A percentile compares a stretch with the other conserved stretches of the same genome.
These are phyloP conservation scores for Vanessa tameamea DNA, from an alignment of 1,140 invertebrate genomes.

Conservation along the genomic window DNA sequence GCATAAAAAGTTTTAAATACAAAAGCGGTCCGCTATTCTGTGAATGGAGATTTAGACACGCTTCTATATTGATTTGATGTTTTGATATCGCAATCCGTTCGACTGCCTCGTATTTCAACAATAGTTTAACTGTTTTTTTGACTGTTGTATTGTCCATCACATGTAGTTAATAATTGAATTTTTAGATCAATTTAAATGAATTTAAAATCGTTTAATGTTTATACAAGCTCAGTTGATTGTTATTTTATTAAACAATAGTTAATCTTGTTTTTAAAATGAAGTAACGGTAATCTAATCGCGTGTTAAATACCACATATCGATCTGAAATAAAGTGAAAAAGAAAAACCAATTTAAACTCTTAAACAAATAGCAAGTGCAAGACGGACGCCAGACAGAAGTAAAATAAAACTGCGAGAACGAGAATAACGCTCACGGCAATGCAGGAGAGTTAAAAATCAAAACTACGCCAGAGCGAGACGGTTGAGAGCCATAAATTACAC, in stretches of 20 bases:
- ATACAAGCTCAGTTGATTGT: too few relatives aligned
- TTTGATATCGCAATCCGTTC: slow-evolving; percentile 68
- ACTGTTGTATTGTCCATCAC: slow-evolving; percentile 30
- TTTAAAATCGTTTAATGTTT: too few relatives aligned
- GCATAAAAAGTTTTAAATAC: slow-evolving; percentile 34
- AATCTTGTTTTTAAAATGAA: not conserved
- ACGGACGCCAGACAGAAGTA: slow-evolving; percentile 73
- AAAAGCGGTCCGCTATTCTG: slow-evolving; percentile 54
- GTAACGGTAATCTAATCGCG: not conserved
- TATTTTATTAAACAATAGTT: too few relatives aligned
- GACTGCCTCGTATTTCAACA: slow-evolving; percentile 67
- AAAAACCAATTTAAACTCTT: slow-evolving; percentile 69
- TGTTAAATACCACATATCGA: slow-evolving; percentile 7
- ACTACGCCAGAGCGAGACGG: slow-evolving; percentile 52
- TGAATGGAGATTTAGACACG: slow-evolving; percentile 60
- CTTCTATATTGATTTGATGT: slow-evolving; percentile 70
- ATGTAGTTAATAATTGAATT: slow-evolving; percentile 64
- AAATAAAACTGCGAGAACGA: slow-evolving; percentile 67
- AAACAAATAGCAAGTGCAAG: slow-evolving; percentile 71
- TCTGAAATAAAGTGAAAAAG: slow-evolving; percentile 39
- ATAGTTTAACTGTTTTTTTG: slow-evolving; percentile 55
- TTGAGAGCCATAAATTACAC: slow-evolving; percentile 64
- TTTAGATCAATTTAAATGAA: not conserved
- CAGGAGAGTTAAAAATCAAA: slow-evolving; percentile 63
- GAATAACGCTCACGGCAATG: slow-evolving; percentile 58